A percentile compares a stretch with the other conserved stretches of the same genome.
Evolutionary conservation across 2,797 vertebrate species (phyloP).

Genomic region (Takifugu ocellatus): DNA sequence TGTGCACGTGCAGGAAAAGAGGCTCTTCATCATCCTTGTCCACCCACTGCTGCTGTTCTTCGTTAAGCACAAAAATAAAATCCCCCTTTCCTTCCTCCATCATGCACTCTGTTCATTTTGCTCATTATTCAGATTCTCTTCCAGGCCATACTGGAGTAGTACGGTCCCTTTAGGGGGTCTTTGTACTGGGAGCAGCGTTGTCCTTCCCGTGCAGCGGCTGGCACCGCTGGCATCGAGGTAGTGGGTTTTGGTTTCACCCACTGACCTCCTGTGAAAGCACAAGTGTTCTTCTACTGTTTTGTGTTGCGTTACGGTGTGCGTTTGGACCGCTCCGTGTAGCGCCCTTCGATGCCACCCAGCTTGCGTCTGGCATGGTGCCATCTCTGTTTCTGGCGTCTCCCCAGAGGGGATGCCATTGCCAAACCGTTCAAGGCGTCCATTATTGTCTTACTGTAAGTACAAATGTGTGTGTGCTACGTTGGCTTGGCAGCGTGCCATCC

Average conservation of each 20-base stretch:
- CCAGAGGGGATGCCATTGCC: constrained; percentile 57
- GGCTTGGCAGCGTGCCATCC: constrained; percentile 68
- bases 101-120: constrained; percentile 45
- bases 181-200: constrained; percentile 27
- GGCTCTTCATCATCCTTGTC: constrained; percentile 68
- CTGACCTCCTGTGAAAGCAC: not conserved
- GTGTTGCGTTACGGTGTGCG: constrained; percentile 11
- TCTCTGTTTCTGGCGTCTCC: constrained; percentile 52
- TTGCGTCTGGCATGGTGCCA: constrained; percentile 68
- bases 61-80: constrained; percentile 58
- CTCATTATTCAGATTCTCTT: constrained; percentile 49
- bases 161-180: constrained; percentile 24
- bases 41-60: constrained; percentile 61
- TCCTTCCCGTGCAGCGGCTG: constrained; percentile 41
- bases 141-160: constrained; percentile 34
- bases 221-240: constrained; percentile 50
- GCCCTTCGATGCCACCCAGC: constrained; percentile 29
- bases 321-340: constrained; percentile 33
- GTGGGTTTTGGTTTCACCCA: constrained; percentile 22
- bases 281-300: constrained; percentile 35
- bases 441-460: constrained; percentile 56
- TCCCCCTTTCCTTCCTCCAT: constrained; percentile 34
- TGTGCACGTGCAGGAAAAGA: constrained; percentile 61
- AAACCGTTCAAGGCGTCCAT: constrained; percentile 53
- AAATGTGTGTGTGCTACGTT: constrained; percentile 38